Percentiles rank a stretch among this genome's conserved stretches.
Conservation (phyloP, 2,888 invertebrate species). For the Cephus pulcher region DNA sequence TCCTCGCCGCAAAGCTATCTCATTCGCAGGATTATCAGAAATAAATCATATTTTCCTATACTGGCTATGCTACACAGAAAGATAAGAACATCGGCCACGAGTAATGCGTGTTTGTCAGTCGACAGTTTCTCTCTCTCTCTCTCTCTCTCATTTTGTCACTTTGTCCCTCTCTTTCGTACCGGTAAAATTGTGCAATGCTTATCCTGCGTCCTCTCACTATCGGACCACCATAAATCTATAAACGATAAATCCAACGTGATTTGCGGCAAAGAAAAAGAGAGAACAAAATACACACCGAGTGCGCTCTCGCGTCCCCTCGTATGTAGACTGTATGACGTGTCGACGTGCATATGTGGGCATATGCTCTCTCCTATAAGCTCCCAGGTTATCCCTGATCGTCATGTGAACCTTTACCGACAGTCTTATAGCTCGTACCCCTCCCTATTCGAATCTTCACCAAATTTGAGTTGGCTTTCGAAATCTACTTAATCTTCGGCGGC, state of each 20-base stretch:
- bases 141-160: neutral
- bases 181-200: slow-evolving; percentile 44
- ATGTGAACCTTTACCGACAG: too few relatives aligned
- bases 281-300: too few relatives aligned
- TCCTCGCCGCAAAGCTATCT: slow-evolving; percentile 61
- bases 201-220: slow-evolving; percentile 34
- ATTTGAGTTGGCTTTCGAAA: slow-evolving; percentile 4
- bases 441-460: neutral
- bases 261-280: slow-evolving; percentile 29
- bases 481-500: slow-evolving; percentile 3
- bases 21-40: slow-evolving; percentile 62
- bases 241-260: slow-evolving; percentile 56
- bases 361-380: too few relatives aligned
- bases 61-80: slow-evolving; percentile 35
- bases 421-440: too few relatives aligned
- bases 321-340: too few relatives aligned
- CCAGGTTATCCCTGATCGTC: too few relatives aligned
- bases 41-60: slow-evolving; percentile 65
- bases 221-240: slow-evolving; percentile 56
- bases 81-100: slow-evolving; percentile 45
- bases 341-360: too few relatives aligned
- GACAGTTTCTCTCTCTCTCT: slow-evolving; percentile 11
- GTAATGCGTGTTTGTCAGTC: slow-evolving; percentile 41
- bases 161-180: neutral
- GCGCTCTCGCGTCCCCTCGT: too few relatives aligned